Evolutionary conservation across 2,797 vertebrate genomes (phyloP).

Genomic region (Zalophus californianus): DNA sequence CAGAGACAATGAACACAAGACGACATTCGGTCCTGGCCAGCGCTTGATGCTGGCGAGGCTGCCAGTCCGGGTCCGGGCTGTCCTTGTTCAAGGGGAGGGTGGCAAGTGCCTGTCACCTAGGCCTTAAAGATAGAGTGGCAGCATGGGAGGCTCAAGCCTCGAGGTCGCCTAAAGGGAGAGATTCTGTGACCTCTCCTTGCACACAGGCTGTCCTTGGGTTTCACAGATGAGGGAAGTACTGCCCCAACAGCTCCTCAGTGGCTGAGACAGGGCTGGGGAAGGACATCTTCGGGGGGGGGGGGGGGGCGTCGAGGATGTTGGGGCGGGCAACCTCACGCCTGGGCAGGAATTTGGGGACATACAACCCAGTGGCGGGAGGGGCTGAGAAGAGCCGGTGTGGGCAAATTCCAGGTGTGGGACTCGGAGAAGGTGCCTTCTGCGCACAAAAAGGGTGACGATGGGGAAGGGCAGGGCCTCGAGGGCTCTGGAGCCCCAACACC

Average conservation of each 20-base stretch:
- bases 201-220: neutral
- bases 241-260: neutral
- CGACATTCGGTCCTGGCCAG: neutral
- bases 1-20: neutral
- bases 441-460: neutral
- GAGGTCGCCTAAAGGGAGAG: rapidly evolving
- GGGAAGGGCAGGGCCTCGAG: neutral
- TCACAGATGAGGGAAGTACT: neutral
- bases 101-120: neutral
- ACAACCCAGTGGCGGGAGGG: neutral
- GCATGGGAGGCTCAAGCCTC: neutral
- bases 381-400: no score
- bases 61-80: neutral
- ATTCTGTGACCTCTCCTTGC: neutral
- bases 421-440: neutral
- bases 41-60: neutral
- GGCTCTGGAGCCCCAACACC: neutral
- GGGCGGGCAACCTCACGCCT: neutral
- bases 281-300: neutral
- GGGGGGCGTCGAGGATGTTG: neutral
- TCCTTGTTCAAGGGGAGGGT: neutral
- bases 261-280: no score
- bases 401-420: neutral
- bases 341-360: neutral
- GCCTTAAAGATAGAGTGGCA: neutral